Base-by-base conservation (phyloP, 2,113 vertebrate species). In the Carettochelys insculpta region DNA sequence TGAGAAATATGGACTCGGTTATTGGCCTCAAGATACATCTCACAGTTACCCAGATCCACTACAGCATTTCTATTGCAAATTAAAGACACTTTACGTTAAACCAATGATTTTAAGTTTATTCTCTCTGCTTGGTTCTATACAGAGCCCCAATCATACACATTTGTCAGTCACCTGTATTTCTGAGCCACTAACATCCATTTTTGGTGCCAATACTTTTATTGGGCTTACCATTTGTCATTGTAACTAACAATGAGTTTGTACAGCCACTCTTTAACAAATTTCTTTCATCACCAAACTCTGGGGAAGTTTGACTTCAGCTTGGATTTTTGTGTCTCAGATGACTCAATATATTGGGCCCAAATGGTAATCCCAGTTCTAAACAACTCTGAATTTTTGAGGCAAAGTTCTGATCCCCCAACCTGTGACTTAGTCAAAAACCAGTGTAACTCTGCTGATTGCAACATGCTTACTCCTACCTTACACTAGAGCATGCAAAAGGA, bases 181-280 rank as follows among this genome's bases (percentile, higher is more conserved):
- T 50, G 48, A 89, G 14, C 25, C 43, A 41, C 77, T 87, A 93
- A 90, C 92, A 94, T 92, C 90, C 95, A 90, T 86, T 94, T 96
- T 93, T 76, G 77, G 84, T 93, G 61, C 61, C 19, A 0, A 0
- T 47, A 82, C 12, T 16, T 89, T 90, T 91, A 65, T n/a, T n/a
- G 4, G 8, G 34, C 19, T n/a, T 65, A 65, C 38, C 61, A 65
- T 65, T 65, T 65, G 16, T 4, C 86, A 47, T 1, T 50, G 86
- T 86, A 89, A 80, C 53, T 92, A 86, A 54, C 85, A 11, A 19
- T 20, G 27, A 5, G 2, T 92, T 91, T 95, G 87, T 54, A 95
- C 77, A 61, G 54, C 80, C 94, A 76, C 88, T 77, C 87, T 78
- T 84, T 6, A 75, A 71, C 75, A 87, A 27, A 93, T 89, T 83